Percentiles rank a stretch among this genome's conserved stretches.
These are phyloP conservation scores for Reticulitermes speratus DNA, from an alignment of 1,140 invertebrate species.

Conservation along the genomic window DNA sequence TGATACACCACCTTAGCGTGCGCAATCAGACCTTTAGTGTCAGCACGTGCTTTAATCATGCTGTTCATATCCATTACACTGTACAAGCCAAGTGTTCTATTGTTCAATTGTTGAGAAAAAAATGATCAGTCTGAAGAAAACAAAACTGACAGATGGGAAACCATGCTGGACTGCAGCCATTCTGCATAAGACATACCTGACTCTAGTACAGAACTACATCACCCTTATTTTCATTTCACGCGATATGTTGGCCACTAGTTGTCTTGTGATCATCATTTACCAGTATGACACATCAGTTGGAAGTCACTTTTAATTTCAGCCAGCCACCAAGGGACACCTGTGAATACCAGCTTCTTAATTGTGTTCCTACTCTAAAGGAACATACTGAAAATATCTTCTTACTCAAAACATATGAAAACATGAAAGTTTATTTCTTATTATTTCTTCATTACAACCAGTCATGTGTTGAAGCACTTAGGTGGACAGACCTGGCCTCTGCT, in stretches of 20 bases:
- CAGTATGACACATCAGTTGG: too few species aligned
- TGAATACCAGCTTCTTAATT: not conserved
- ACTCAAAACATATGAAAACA: not conserved
- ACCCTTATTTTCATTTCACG: not conserved
- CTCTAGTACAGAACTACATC: not conserved
- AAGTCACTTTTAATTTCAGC: not conserved
- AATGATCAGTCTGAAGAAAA: not conserved
- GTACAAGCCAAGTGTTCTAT: not conserved
- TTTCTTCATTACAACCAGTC: not conserved
- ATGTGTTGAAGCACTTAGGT: not conserved
- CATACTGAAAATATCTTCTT: not conserved
- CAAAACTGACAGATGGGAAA: not conserved
- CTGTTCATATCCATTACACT: not conserved
- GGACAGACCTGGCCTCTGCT: not conserved
- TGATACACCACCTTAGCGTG: too few species aligned
- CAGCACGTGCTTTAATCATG: not conserved
- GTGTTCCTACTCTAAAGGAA: not conserved
- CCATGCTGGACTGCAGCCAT: not conserved
- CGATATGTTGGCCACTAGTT: not conserved
- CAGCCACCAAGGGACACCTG: not conserved
- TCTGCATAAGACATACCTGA: not conserved
- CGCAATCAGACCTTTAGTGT: not conserved
- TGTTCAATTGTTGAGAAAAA: not conserved
- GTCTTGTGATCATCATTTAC: too few species aligned
- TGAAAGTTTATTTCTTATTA: not conserved